phyloP scores from a whole-genome alignment of 2,888 invertebrate genomes.

The Platycheirus albimanus region DNA sequence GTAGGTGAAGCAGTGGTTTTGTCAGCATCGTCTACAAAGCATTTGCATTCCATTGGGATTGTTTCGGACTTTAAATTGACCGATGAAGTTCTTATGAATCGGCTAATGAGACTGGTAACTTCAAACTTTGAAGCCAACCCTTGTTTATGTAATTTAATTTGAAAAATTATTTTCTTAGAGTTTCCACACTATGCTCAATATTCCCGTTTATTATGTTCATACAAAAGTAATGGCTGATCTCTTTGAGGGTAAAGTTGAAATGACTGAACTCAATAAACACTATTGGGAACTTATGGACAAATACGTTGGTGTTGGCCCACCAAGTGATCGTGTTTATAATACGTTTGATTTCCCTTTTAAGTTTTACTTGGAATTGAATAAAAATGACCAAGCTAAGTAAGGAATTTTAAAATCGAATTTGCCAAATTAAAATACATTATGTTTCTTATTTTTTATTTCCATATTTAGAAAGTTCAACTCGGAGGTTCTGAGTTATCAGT shows the following conservation, averaged over 20 bases:
- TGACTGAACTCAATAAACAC: conserved; percentile 86
- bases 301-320: conserved; percentile 87
- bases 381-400: background rate
- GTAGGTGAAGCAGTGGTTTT: conserved; percentile 63
- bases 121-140: background rate
- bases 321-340: conserved; percentile 83
- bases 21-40: conserved; percentile 51
- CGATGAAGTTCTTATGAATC: conserved; percentile 36
- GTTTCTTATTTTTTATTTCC: background rate
- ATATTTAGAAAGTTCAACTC: conserved; percentile 11
- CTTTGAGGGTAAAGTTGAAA: conserved; percentile 85
- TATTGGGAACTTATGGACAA: conserved; percentile 86
- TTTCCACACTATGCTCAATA: background rate
- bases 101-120: conserved; percentile 52
- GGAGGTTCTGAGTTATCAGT: conserved; percentile 24
- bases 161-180: background rate
- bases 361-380: background rate
- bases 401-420: background rate
- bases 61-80: background rate
- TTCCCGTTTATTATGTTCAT: conserved; percentile 2
- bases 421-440: background rate
- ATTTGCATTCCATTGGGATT: conserved; percentile 38
- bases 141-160: background rate
- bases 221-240: conserved; percentile 87
- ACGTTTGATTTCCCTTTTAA: conserved; percentile 14